Evolutionary conservation across 2,797 vertebrate species (phyloP), one percentile per base, ranked within the genome.

Genomic region (Serranus cabrilla): DNA sequence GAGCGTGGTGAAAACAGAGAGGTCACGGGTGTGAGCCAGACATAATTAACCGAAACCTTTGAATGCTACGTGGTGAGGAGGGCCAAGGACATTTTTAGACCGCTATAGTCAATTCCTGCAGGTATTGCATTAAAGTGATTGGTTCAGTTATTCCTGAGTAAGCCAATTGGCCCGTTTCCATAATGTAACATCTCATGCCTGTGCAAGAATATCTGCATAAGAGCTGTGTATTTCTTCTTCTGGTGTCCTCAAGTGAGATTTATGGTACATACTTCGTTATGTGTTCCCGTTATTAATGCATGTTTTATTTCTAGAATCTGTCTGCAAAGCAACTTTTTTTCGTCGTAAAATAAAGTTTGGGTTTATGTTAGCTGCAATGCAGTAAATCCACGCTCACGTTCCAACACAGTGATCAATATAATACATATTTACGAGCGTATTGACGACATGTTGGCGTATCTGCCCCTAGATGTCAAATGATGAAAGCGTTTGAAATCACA

Each of bases 401-500:
- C 50, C 20, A 27, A 17, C 49, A 39, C 23, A 6, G 27, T 46
- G 47, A 82, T 85, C 67, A 59, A 82, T 71, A 75, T 25, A 20
- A 77, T 71, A 73, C 50, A 78, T 75, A 86, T 86, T 82, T 70
- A 77, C 27, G 1, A 71, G 71, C 67, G 46, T 74, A 77, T 62
- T 68, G 74, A 84, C 9, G 5, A 70, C 58, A 64, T 47, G 75
- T 55, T 59, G 40, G 55, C 12, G 46, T 45, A 6, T 11, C 39
- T 57, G 31, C 64, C 58, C 43, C 25, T 16, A 51, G 74, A 73
- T 71, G 59, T 84, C 70, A 85, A 81, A 88, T 88, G 85, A 92
- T 83, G 85, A 89, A 91, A 90, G 52, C 4, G 1, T 55, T 66
- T 75, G 83, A 83, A 90, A 91, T 79, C 70, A 59, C 42, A 27